A percentile compares a stretch with the other conserved stretches of the same genome.
These are phyloP conservation scores for Zygaena filipendulae DNA, from an alignment of 2,888 invertebrate species.

Conservation along the genomic window DNA sequence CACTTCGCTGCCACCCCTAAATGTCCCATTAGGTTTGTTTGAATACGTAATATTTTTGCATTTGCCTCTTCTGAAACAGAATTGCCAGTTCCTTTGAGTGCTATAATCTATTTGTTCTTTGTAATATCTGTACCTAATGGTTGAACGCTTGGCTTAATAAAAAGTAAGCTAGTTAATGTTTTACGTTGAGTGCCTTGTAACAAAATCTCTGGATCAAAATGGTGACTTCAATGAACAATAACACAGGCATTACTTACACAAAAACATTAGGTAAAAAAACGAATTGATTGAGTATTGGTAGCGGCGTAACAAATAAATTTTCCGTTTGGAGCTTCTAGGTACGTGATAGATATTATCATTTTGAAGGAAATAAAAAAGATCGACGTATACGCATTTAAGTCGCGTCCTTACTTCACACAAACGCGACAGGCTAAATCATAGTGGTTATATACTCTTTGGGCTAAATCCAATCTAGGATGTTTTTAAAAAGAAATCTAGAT, in stretches of 20 bases:
- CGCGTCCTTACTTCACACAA: no score
- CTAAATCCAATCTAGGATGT: no score
- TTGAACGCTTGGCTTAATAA: conserved; percentile 55
- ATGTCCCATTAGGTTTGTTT: conserved; percentile 69
- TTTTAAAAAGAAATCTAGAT: no score
- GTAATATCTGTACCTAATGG: conserved; percentile 63
- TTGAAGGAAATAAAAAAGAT: no score
- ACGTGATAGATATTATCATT: no score
- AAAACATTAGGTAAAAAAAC: conserved; percentile 33
- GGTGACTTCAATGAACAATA: conserved; percentile 25
- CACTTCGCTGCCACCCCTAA: conserved; percentile 68
- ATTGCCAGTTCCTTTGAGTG: conserved; percentile 67
- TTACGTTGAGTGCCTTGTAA: conserved; percentile 21
- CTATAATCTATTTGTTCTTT: conserved; percentile 68
- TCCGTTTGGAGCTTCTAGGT: no score
- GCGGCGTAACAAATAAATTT: no score
- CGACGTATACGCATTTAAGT: no score
- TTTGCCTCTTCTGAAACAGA: conserved; percentile 64
- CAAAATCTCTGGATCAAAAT: conserved; percentile 3
- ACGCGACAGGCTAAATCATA: no score
- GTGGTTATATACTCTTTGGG: no score
- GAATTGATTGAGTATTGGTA: no score
- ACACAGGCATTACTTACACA: conserved; percentile 33
- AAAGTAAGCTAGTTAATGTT: conserved; percentile 46
- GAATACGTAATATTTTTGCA: conserved; percentile 70